Percentiles rank a stretch among this genome's conserved stretches.
These are phyloP conservation scores for Lepus oiostolus DNA, from an alignment of 2,797 vertebrate species.

Conservation along the genomic window DNA sequence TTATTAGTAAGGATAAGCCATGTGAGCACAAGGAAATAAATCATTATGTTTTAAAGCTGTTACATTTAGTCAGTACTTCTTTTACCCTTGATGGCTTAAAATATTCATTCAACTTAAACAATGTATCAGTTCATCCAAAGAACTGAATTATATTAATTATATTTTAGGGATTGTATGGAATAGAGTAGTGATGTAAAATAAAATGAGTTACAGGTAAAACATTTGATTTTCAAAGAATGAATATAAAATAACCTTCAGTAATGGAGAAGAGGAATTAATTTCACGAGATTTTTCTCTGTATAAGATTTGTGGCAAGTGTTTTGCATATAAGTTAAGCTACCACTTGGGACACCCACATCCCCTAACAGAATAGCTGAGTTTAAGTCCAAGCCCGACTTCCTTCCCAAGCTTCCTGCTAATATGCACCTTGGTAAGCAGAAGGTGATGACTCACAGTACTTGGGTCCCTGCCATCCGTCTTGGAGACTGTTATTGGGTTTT, in stretches of 20 bases:
- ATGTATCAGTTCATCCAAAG: not conserved
- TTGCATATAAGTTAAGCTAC: too few species aligned
- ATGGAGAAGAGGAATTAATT: not conserved
- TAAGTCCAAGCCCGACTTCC: too few species aligned
- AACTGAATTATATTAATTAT: not conserved
- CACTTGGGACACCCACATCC: too few species aligned
- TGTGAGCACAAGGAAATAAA: conserved; percentile 8
- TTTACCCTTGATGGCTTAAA: conserved; percentile 10
- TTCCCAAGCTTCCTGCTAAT: too few species aligned
- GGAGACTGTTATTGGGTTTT: too few species aligned
- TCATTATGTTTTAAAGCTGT: not conserved
- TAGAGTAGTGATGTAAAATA: not conserved
- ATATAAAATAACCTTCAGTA: not conserved
- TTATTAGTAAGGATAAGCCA: not conserved
- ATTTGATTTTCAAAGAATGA: conserved; percentile 25
- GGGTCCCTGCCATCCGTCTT: too few species aligned
- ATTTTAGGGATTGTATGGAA: not conserved
- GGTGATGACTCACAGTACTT: too few species aligned
- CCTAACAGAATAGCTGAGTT: too few species aligned
- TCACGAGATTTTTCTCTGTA: not conserved
- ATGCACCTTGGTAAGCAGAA: too few species aligned
- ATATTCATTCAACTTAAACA: not conserved
- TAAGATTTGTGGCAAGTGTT: too few species aligned
- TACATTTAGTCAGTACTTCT: not conserved
- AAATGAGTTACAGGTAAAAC: not conserved